A percentile compares a stretch with the other conserved stretches of the same genome.
phyloP scores from a whole-genome alignment of 2,113 vertebrate species.

The Pogonocichla stellata region DNA sequence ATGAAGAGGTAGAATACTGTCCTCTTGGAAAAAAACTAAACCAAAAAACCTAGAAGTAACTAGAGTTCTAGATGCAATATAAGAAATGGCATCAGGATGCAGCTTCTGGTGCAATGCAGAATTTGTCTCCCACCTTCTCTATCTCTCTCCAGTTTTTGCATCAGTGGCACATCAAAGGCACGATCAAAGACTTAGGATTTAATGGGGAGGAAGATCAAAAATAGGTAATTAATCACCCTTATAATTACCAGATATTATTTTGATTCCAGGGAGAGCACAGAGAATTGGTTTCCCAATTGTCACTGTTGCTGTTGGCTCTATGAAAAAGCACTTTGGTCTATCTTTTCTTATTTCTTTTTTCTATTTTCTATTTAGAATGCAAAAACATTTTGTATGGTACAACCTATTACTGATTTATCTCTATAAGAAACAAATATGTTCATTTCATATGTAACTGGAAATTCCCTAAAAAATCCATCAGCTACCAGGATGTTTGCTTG shows the following conservation, averaged over 20 bases:
- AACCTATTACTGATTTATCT: neutral
- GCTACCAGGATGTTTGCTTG: neutral
- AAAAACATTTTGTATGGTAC: neutral
- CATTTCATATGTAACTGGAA: neutral
- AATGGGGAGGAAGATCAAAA: neutral
- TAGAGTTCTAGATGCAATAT: neutral
- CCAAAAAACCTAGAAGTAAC: neutral
- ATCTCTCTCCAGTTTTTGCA: neutral
- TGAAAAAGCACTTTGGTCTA: neutral
- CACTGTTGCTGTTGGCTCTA: neutral
- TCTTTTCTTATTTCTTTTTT: neutral
- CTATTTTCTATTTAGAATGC: neutral
- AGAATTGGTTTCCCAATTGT: neutral
- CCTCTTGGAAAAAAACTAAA: neutral
- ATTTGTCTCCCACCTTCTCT: neutral
- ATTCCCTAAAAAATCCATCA: neutral
- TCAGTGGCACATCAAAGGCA: neutral
- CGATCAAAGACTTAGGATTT: neutral
- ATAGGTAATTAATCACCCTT: neutral
- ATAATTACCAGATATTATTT: neutral
- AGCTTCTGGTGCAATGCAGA: neutral
- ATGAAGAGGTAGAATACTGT: neutral
- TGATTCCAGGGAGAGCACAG: neutral
- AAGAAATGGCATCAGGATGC: neutral
- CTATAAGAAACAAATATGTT: neutral